A percentile compares a stretch with the other conserved stretches of the same genome.
Evolutionary conservation across 2,113 vertebrate genomes (phyloP).

Genomic region (Machaerirhynchus nigripectus): DNA sequence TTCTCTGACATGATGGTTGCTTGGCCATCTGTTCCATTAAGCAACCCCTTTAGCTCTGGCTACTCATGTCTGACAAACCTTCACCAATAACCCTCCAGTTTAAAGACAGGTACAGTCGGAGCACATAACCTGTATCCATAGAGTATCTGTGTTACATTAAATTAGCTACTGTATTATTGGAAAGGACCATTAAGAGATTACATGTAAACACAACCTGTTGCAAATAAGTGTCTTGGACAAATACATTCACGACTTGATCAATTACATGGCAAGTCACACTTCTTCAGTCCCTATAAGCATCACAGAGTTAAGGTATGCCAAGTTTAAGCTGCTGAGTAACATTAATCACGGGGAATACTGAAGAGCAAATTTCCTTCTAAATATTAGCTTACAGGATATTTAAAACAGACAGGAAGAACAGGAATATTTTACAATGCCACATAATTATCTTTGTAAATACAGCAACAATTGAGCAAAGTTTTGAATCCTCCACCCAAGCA

Average conservation of each 20-base stretch:
- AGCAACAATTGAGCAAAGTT: background rate
- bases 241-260: background rate
- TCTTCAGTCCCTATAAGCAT: background rate
- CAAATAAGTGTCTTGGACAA: background rate
- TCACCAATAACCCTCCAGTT: background rate
- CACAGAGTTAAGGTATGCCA: background rate
- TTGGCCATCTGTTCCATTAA: conserved; percentile 68
- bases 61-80: conserved; percentile 34
- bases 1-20: conserved; percentile 65
- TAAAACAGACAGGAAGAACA: background rate
- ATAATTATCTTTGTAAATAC: background rate
- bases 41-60: conserved; percentile 51
- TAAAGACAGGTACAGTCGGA: background rate
- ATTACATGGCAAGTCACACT: background rate
- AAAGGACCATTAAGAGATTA: background rate
- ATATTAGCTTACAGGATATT: background rate
- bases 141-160: background rate
- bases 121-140: background rate
- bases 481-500: background rate
- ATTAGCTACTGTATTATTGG: background rate
- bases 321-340: background rate
- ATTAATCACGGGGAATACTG: background rate
- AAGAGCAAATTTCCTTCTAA: background rate
- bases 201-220: background rate
- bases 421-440: background rate